A percentile compares a stretch with the other conserved stretches of the same genome.
phyloP scores from a whole-genome alignment of 2,113 vertebrate species.

The Montifringilla adamsi region DNA sequence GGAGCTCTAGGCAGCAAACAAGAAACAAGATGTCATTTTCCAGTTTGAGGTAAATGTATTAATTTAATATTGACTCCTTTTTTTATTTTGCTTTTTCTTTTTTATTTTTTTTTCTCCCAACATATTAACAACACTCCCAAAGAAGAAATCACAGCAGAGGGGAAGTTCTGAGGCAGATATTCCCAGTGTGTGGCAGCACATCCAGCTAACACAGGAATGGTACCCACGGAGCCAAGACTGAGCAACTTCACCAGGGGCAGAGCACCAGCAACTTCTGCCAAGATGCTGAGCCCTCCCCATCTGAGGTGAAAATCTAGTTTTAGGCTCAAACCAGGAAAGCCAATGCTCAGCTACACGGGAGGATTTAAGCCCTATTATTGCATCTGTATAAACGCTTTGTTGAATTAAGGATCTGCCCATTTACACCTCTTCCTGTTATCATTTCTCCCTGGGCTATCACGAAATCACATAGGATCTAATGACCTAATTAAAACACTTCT shows the following conservation, averaged over 20 bases:
- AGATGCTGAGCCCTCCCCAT: background rate
- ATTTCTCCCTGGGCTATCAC: slow-evolving; percentile 2
- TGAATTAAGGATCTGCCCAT: background rate
- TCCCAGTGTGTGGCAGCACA: background rate
- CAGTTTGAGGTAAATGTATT: background rate
- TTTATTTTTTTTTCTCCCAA: accelerated
- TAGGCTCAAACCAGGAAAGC: background rate
- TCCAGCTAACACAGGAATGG: background rate
- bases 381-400: background rate
- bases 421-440: slow-evolving; percentile 18
- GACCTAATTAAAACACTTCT: slow-evolving; percentile 47
- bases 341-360: background rate
- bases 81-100: too few relatives aligned
- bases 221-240: background rate
- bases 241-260: background rate
- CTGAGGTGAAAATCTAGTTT: background rate
- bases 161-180: background rate
- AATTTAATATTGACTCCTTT: background rate
- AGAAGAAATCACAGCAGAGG: background rate
- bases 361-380: background rate
- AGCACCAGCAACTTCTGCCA: background rate
- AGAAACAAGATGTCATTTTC: background rate
- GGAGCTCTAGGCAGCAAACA: background rate
- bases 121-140: background rate
- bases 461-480: slow-evolving; percentile 28